phyloP scores from a whole-genome alignment of 2,888 invertebrate species.

The Tachina fera region DNA sequence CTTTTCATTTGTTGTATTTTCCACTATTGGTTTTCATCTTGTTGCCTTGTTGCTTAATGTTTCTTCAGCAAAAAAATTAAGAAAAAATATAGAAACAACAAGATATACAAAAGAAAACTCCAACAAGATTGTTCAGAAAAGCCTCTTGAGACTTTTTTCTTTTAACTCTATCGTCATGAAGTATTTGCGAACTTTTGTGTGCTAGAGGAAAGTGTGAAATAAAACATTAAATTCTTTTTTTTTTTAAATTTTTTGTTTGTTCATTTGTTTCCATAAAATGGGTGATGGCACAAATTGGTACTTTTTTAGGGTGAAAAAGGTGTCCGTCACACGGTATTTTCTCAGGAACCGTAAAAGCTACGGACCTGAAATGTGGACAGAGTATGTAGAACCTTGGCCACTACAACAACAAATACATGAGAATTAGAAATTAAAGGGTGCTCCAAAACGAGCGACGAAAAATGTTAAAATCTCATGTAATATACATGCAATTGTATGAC shows the following conservation, averaged over 20 bases:
- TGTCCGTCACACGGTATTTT: no score
- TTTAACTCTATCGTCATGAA: slow-evolving; percentile 52
- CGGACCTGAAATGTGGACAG: no score
- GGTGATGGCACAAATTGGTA: neutral
- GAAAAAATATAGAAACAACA: neutral
- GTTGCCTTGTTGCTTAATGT: slow-evolving; percentile 5
- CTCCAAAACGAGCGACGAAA: no score
- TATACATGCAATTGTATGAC: no score
- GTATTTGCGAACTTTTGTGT: slow-evolving; percentile 20
- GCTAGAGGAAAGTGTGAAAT: slow-evolving; percentile 56
- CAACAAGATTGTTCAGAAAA: slow-evolving; percentile 32
- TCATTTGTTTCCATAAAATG: slow-evolving; percentile 12
- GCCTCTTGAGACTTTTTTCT: slow-evolving; percentile 65
- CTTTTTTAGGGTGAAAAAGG: slow-evolving; percentile 2
- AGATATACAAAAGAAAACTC: slow-evolving; percentile 24
- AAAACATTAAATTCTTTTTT: slow-evolving; percentile 48
- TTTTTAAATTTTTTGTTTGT: neutral
- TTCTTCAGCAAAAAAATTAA: slow-evolving; percentile 10
- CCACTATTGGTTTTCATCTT: slow-evolving; percentile 27
- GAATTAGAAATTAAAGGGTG: no score
- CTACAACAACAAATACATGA: no score
- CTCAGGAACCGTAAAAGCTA: no score
- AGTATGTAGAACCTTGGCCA: no score
- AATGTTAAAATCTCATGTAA: no score
- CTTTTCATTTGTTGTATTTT: slow-evolving; percentile 49